Base-by-base conservation (phyloP, 2,113 vertebrate genomes). In the Rhinogobius similis region DNA sequence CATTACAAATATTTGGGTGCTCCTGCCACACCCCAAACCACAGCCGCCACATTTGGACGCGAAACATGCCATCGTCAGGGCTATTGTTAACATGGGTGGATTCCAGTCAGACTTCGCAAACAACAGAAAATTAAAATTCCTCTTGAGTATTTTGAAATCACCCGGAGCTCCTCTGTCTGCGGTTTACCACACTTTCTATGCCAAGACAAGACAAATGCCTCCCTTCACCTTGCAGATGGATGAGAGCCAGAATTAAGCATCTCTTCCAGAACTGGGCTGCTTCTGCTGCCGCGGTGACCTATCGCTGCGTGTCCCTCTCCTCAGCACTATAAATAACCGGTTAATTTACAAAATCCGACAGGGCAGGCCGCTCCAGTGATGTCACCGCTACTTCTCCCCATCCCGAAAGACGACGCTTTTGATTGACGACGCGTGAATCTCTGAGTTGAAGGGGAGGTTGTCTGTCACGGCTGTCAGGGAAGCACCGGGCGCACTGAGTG, bases 171-270 rank as follows among this genome's bases (percentile, higher is more conserved):
- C 5, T 29, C 26, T 58, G 21, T 64, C 38, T 56, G 81, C 26
- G 62, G 72, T 75, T 69, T 65, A 56, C 39, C 65, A 43, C 79
- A 79, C 38, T 71, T 4, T 59, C 65, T 61, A 73, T 81, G 69
- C 70, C 73, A 80, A 83, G 66, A 78, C 52, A 52, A 23, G 81
- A 75, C 67, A 73, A 64, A 44, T 13, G 44, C 81, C 72, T 78
- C 69, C 55, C 80, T 84, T 79, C 76, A 85, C 83, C 75, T 87
- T 85, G 81, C 24, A 72, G 64, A 84, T 90, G 89, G 87, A 90
- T 18, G 27, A 72, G 55, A 75, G 82, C 87, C 83, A 86, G 78
- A 79, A 65, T 75, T 65, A 79, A 76, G 77, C 81, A 87, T 79
- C 74, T 84, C 67, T 67, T 65, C 41, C 68, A 67, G 68, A 46